Percentiles rank a stretch among this genome's conserved stretches.
These are phyloP conservation scores for Orussus abietinus DNA, from an alignment of 1,140 invertebrate species.

Conservation along the genomic window DNA sequence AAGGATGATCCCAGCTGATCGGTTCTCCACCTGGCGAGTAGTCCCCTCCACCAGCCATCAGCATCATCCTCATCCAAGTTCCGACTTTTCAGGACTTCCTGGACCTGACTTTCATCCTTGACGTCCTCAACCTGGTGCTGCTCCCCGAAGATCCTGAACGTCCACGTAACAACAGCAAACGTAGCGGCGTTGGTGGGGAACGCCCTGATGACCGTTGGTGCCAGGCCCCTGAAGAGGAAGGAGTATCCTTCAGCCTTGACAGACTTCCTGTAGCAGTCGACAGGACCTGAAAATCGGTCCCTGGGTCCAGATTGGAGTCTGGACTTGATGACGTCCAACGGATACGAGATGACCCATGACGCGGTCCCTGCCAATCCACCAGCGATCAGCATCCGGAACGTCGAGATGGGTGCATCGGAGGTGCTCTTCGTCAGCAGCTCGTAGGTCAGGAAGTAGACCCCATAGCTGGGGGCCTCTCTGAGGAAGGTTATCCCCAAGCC, in stretches of 20 bases:
- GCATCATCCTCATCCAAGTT: too few relatives aligned
- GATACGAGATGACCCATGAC: slow-evolving; percentile 85
- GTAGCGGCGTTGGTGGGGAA: slow-evolving; percentile 92
- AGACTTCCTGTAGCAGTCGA: slow-evolving; percentile 71
- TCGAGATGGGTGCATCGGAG: slow-evolving; percentile 45
- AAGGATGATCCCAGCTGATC: too few relatives aligned
- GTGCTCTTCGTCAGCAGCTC: slow-evolving; percentile 35
- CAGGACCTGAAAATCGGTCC: slow-evolving; percentile 61
- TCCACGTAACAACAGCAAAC: slow-evolving; percentile 81
- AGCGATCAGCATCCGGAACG: slow-evolving; percentile 64
- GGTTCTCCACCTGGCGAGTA: too few relatives aligned
- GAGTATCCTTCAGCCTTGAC: slow-evolving; percentile 64
- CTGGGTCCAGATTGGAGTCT: slow-evolving; percentile 72
- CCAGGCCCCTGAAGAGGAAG: slow-evolving; percentile 68
- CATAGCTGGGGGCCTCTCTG: slow-evolving; percentile 72
- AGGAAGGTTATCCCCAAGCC: slow-evolving; percentile 72
- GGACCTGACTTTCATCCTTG: too few relatives aligned
- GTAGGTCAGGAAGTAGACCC: slow-evolving; percentile 62
- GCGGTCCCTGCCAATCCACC: slow-evolving; percentile 79
- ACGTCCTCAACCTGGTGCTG: too few relatives aligned
- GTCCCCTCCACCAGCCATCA: too few relatives aligned
- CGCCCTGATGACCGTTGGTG: slow-evolving; percentile 74
- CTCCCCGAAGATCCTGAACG: slow-evolving; percentile 48
- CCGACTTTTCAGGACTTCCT: too few relatives aligned
- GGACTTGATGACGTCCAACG: slow-evolving; percentile 87